Conservation (phyloP, 2,113 vertebrate species). For the Malurus alboscapulatus region DNA sequence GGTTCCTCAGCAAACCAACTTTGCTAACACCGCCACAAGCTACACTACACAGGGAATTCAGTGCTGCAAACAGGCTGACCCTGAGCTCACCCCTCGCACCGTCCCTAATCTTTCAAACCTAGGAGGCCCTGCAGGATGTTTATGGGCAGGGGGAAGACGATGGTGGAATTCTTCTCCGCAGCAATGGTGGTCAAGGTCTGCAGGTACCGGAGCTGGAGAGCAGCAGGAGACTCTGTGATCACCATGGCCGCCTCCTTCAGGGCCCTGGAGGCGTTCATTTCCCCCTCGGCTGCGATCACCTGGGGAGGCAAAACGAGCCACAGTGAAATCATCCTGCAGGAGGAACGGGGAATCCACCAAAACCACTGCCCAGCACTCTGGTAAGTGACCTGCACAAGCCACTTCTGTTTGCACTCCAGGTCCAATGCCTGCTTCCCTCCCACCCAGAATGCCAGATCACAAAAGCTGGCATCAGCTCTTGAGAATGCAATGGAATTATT, state of each 20-base stretch:
- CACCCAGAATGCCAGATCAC: not conserved
- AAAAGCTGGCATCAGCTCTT: not conserved
- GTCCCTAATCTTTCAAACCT: not conserved
- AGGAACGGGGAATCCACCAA: not conserved
- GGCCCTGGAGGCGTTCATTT: slow-evolving; percentile 88
- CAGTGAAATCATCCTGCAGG: not conserved
- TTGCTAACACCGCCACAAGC: not conserved
- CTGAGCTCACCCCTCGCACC: not conserved
- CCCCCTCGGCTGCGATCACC: slow-evolving; percentile 92
- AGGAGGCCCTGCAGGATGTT: slow-evolving; percentile 82
- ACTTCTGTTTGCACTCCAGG: not conserved
- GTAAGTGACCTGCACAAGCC: too few species aligned
- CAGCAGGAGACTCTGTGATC: slow-evolving; percentile 87
- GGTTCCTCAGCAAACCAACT: not conserved
- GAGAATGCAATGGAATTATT: not conserved
- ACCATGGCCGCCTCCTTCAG: slow-evolving; percentile 91
- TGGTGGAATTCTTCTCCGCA: slow-evolving; percentile 90
- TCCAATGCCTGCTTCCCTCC: accelerated
- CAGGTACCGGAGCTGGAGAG: slow-evolving; percentile 91
- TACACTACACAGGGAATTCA: not conserved
- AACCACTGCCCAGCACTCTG: not conserved
- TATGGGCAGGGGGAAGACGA: slow-evolving; percentile 90
- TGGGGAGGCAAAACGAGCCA: not conserved
- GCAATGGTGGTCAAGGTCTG: slow-evolving; percentile 92
- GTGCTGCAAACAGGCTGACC: not conserved